Base-by-base conservation (phyloP, 23 tunicate species). In the Pegea sp. region DNA sequence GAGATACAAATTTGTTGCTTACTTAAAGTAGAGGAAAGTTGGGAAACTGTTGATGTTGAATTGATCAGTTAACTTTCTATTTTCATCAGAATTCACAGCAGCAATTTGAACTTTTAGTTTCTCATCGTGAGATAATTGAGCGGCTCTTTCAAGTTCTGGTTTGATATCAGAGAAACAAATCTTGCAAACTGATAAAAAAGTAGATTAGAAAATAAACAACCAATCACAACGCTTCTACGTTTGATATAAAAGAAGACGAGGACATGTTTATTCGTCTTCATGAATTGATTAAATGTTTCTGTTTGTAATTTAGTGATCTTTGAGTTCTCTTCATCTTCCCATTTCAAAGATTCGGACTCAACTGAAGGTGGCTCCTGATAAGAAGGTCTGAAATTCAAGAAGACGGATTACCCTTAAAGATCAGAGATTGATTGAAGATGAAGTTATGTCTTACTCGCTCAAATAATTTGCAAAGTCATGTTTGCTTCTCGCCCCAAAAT, bases 161-260 rank as follows among this genome's bases (percentile, higher is more conserved):
- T 84, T 84, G 18, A 84, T 53, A 24, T 59, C 26, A 13, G 64
- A 57, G 38, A 84, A 33, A 57, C 95, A 84, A 28, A 69, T 25
- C 22, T 67, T 53, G 23, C 95, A 84, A 33, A 29, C 95, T 84
- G 71, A 4, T 26, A 61, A 30, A 28, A 19, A 38, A 8, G 11
- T 38, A 38, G 16, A 11, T 16, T 8, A 38, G 16, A 11, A 38
- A 38, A 38, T 8, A 38, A 11, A 38, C 16, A 8, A 38, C 46
- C 11, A 38, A 38, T 38, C 11, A 8, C 52, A 56, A 6, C 11
- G 19, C 13, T 4, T 11, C 56, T 62, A 84, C 95, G 71, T 33
- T 68, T 63, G 20, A 84, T 68, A 52, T 84, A 84, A 34, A 84
- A 84, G 66, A 66, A 84, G 25, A 84, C 70, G 62, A 84, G 49